Evolutionary conservation across 2,797 vertebrate species (phyloP).

Genomic region (Erpetoichthys calabaricus): DNA sequence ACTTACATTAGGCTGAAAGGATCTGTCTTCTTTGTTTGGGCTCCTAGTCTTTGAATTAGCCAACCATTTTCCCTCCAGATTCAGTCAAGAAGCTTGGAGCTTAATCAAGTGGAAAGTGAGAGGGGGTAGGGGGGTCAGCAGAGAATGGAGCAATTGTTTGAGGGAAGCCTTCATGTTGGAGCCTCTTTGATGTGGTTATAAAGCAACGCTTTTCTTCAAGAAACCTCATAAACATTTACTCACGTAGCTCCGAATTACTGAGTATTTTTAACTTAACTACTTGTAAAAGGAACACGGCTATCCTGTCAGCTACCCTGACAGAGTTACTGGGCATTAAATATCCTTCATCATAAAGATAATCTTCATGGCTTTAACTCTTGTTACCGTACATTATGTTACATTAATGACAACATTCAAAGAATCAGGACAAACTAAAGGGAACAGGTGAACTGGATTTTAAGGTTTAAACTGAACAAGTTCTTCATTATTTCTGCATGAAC

Average conservation of each 20-base stretch:
- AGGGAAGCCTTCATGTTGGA: conserved; percentile 49
- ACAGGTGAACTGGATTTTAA: too few species aligned
- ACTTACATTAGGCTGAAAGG: conserved; percentile 12
- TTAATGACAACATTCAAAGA: too few species aligned
- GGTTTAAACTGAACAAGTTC: too few species aligned
- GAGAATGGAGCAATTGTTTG: conserved; percentile 62
- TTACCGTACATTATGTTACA: too few species aligned
- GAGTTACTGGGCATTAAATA: background rate
- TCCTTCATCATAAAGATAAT: background rate
- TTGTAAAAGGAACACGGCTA: background rate
- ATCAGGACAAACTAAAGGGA: too few species aligned
- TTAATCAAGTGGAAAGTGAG: conserved; percentile 64
- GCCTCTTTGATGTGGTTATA: conserved; percentile 43
- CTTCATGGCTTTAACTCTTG: too few species aligned
- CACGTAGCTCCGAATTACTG: conserved; percentile 4
- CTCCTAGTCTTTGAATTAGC: conserved; percentile 37
- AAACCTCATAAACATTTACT: conserved; percentile 18
- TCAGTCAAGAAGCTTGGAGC: conserved; percentile 47
- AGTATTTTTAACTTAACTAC: background rate
- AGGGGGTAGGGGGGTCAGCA: conserved; percentile 31
- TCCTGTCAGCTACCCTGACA: background rate
- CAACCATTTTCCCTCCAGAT: conserved; percentile 51
- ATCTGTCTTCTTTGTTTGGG: conserved; percentile 27
- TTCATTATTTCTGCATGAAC: background rate
- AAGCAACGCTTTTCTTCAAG: conserved; percentile 8